A percentile compares a stretch with the other conserved stretches of the same genome.
phyloP scores from a whole-genome alignment of 2,113 vertebrate genomes.

The Paramisgurnus dabryanus region DNA sequence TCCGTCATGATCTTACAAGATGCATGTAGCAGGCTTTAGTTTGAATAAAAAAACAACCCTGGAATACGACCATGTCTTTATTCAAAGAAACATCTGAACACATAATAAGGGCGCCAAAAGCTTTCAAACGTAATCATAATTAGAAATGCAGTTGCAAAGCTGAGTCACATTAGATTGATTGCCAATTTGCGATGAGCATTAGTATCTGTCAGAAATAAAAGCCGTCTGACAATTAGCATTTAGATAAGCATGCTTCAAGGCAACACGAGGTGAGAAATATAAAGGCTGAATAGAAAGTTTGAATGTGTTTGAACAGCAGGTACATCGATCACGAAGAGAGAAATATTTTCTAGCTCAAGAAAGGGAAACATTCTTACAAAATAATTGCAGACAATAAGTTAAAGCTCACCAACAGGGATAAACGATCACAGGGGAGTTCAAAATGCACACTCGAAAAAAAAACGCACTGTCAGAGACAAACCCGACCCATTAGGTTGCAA shows the following conservation, averaged over 20 bases:
- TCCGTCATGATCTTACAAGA: no score
- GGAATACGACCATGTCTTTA: no score
- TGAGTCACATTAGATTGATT: slow-evolving; percentile 23
- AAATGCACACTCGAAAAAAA: no score
- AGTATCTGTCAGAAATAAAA: slow-evolving; percentile 18
- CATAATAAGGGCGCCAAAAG: no score
- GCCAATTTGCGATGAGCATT: slow-evolving; percentile 21
- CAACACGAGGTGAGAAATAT: background rate
- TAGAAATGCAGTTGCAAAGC: slow-evolving; percentile 8
- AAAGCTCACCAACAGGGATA: background rate
- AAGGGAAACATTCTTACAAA: background rate
- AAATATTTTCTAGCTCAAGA: background rate
- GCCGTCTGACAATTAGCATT: slow-evolving; percentile 25
- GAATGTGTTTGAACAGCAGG: slow-evolving; percentile 12
- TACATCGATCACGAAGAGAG: background rate
- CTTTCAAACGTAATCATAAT: slow-evolving; percentile 3
- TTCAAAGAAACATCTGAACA: background rate
- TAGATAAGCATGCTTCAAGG: slow-evolving; percentile 10
- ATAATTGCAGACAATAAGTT: background rate
- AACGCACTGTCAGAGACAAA: no score
- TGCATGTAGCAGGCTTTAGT: no score
- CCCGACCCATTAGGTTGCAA: no score
- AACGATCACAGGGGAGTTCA: background rate
- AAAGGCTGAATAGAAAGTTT: background rate
- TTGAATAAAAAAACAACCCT: no score